Base-by-base conservation (phyloP, 2,797 vertebrate species). In the Sebastes elongatus region DNA sequence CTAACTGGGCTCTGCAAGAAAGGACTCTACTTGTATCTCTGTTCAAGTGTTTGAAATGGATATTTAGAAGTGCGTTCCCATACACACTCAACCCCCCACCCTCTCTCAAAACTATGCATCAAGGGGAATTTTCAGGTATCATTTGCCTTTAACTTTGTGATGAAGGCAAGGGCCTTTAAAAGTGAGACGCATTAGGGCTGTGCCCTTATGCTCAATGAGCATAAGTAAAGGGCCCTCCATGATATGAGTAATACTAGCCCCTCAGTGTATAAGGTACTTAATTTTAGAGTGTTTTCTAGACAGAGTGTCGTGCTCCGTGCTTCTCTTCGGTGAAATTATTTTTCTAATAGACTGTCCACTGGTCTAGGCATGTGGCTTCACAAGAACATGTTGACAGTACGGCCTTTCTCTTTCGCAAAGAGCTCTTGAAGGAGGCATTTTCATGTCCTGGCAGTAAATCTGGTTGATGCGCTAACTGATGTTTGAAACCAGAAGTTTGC, bases 31-130 rank as follows among this genome's bases (percentile, higher is more conserved):
- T 93, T 90, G 67, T 78, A 90, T 90, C 85, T 90, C 87, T 55
- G 86, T 80, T 93, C 86, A 91, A 94, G 88, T 90, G 86, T 92
- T 92, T 93, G 86, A 94, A 91, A 87, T 88, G 66, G 77, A 88
- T 89, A 86, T 92, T 89, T 88, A 88, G 74, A 89, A 89, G 83
- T 69, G 11, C 10, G 52, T 85, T 84, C 74, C 83, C 72, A 79
- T 79, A 67, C 78, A 88, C 71, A 74, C 84, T 86, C 71, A 30
- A 85, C 56, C 53, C 70, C 75, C 75, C 62, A 59, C 33, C 68
- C 69, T 66, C 86, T 79, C 72, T 80, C 53, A 79, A 92, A 91
- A 86, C 78, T 83, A 82, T 80, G 86, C 82, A 89, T 93, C 85
- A 90, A 93, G 89, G 57, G 76, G 89, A 92, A 88, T 92, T 88